Percentiles rank a stretch among this genome's conserved stretches.
Evolutionary conservation across 2,888 invertebrate species (phyloP).

Genomic region (Epicampocera succincta): DNA sequence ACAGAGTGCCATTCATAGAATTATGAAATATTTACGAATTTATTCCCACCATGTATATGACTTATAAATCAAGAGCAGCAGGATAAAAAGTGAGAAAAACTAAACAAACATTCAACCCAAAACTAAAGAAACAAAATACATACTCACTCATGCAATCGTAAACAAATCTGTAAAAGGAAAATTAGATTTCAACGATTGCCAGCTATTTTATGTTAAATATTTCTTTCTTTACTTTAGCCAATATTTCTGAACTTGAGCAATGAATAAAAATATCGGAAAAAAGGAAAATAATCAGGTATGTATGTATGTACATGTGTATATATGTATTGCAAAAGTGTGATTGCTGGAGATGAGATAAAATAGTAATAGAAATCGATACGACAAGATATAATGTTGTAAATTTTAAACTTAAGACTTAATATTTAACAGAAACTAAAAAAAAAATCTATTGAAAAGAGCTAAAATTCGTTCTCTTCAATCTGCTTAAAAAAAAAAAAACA

Average conservation of each 20-base stretch:
- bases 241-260: slow-evolving; percentile 56
- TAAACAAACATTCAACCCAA: slow-evolving; percentile 38
- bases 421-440: slow-evolving; percentile 59
- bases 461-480: slow-evolving; percentile 56
- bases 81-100: slow-evolving; percentile 30
- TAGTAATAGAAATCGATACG: slow-evolving; percentile 70
- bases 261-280: slow-evolving; percentile 32
- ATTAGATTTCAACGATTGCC: slow-evolving; percentile 70
- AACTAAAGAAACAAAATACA: slow-evolving; percentile 59
- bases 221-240: slow-evolving; percentile 26
- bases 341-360: slow-evolving; percentile 69
- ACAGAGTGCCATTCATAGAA: slow-evolving; percentile 52
- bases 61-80: slow-evolving; percentile 69
- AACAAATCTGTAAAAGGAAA: slow-evolving; percentile 69
- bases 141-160: slow-evolving; percentile 68
- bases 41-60: slow-evolving; percentile 66
- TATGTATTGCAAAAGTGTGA: slow-evolving; percentile 52
- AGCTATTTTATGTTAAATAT: slow-evolving; percentile 55
- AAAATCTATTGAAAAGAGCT: slow-evolving; percentile 48
- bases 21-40: slow-evolving; percentile 61
- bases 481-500: slow-evolving; percentile 38
- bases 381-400: slow-evolving; percentile 70
- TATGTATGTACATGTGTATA: slow-evolving; percentile 40
- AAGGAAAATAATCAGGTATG: slow-evolving; percentile 12
- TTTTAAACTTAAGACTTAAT: slow-evolving; percentile 70